Base-by-base conservation (phyloP, 2,797 vertebrate genomes). In the Acanthopagrus latus region DNA sequence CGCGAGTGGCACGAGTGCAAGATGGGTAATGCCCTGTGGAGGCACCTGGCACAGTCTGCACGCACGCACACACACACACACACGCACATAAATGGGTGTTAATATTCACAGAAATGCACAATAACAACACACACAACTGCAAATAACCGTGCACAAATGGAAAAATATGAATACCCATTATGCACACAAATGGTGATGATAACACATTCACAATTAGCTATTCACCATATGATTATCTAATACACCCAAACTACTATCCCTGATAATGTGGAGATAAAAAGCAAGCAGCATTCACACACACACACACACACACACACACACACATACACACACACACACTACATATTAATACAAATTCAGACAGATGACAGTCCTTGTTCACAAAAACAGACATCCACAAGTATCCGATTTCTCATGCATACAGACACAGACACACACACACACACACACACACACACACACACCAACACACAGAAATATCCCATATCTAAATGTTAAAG, bases 1-100 rank as follows among this genome's bases (percentile, higher is more conserved):
- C 93, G 92, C 94, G 95, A 93, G 82, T 95, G 94, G 94, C 86
- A 84, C 44, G 16, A 81, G 85, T 80, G 87, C 81, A 86, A 78
- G 81, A 87, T 85, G 89, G 87, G 75, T 90, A 91, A 91, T 91
- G 86, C 90, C 91, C 91, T 84, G 81, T 85, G 89, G 92, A 91
- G 79, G 66, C 87, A 91, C 88, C 88, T 92, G 87, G 84, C 86
- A 86, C 51, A 64, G 54, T 57, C 80, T 56, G 50, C 59, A 7
- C 27, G 6, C 46, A 46, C 18, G 29, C 16, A 29, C 70, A 71
- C 47, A n/a, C 11, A n/a, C 43, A 16, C 56, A 48, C 23, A n/a
- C 64, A 69, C 54, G 29, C 33, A 76, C 64, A 70, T 1, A 44
- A 23, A 58, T 2, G 55, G 7, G 25, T 55, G 62, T 76, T 63